These are phyloP conservation scores for Petrocephalus zakoni DNA, from an alignment of 2,113 vertebrate species.

Conservation along the genomic window DNA sequence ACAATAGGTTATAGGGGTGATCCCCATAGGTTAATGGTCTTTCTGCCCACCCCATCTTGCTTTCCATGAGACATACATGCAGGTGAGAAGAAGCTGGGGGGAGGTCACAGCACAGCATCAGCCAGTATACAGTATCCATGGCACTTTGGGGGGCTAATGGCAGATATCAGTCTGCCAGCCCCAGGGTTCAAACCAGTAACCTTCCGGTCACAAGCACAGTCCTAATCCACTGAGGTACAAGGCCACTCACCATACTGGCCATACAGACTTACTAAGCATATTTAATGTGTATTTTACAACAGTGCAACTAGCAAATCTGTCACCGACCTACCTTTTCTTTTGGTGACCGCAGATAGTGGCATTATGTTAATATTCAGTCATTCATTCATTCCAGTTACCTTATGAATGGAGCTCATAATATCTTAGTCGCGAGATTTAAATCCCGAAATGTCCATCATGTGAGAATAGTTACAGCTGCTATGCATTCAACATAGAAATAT, in stretches of 20 bases:
- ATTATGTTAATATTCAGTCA: constrained; percentile 17
- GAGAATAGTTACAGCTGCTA: constrained; percentile 27
- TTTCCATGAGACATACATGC: neutral
- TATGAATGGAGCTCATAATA: constrained; percentile 39
- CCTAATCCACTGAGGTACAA: neutral
- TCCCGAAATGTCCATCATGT: constrained; percentile 32
- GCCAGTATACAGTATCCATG: neutral
- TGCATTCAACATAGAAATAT: constrained; percentile 25
- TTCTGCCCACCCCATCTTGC: neutral
- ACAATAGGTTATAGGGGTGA: no score
- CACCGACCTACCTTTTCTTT: neutral
- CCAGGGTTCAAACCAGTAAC: neutral
- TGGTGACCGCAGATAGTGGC: neutral
- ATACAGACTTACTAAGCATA: constrained; percentile 16
- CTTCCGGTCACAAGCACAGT: neutral
- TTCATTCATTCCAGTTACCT: constrained; percentile 42
- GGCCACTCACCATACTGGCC: neutral
- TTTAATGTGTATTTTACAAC: neutral
- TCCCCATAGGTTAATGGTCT: neutral
- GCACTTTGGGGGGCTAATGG: neutral
- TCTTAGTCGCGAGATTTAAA: constrained; percentile 23
- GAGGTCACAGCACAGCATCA: neutral
- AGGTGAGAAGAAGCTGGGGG: neutral
- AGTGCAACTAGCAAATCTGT: neutral
- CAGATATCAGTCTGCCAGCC: neutral